Conservation (phyloP, 2,888 invertebrate species). For the Harpalus rubripes region DNA sequence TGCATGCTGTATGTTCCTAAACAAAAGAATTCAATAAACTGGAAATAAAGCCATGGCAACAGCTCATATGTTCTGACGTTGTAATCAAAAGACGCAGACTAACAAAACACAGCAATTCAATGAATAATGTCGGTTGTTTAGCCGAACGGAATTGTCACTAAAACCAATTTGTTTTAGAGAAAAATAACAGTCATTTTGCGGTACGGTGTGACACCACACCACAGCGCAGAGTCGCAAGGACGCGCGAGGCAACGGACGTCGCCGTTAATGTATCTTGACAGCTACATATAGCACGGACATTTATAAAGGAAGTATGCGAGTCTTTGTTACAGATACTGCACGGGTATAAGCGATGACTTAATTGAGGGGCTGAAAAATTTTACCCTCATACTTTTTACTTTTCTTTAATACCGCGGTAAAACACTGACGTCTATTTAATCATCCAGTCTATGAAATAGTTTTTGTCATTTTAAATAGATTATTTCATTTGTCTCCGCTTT, state of each 20-base stretch:
- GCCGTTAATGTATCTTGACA: conserved; percentile 61
- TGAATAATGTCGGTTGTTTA: conserved; percentile 62
- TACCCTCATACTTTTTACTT: not conserved
- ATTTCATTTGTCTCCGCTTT: no score
- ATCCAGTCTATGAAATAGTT: not conserved
- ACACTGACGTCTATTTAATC: not conserved
- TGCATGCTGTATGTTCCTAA: not conserved
- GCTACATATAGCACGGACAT: conserved; percentile 63
- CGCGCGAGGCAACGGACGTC: not conserved
- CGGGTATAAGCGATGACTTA: not conserved
- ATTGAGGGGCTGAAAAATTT: not conserved
- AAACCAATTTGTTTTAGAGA: conserved; percentile 65
- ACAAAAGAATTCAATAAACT: not conserved
- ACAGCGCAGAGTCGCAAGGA: conserved; percentile 10
- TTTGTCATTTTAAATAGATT: not conserved
- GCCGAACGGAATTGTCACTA: conserved; percentile 63
- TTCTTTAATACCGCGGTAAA: not conserved
- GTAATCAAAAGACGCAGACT: conserved; percentile 26
- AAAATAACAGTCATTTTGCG: conserved; percentile 64
- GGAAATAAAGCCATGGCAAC: not conserved
- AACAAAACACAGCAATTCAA: conserved; percentile 47
- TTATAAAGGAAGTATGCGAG: conserved; percentile 52
- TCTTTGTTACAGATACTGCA: not conserved
- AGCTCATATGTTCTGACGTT: conserved; percentile 1
- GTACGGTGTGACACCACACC: conserved; percentile 40